Evolutionary conservation across 2,113 vertebrate genomes (phyloP).

Genomic region (Callaeas wilsoni): DNA sequence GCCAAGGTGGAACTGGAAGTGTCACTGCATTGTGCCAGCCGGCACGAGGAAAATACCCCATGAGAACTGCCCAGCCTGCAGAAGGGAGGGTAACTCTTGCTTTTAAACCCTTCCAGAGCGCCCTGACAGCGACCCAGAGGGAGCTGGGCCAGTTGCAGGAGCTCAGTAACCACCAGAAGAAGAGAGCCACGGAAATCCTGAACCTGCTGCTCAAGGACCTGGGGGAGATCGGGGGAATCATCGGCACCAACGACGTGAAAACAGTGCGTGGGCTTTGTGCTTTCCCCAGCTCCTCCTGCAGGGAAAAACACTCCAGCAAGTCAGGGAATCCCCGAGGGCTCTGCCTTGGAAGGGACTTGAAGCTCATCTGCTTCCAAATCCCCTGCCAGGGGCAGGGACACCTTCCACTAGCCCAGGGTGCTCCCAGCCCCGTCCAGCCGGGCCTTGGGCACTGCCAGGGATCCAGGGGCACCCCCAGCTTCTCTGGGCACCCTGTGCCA

Average conservation of each 20-base stretch:
- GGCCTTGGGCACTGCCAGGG: background rate
- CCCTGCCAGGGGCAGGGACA: background rate
- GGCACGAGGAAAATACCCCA: accelerated
- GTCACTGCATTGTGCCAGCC: background rate
- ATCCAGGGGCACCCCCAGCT: background rate
- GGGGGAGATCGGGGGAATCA: slow-evolving; percentile 85
- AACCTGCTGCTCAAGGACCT: slow-evolving; percentile 87
- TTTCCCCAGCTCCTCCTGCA: background rate
- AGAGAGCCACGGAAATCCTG: slow-evolving; percentile 84
- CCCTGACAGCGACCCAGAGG: slow-evolving; percentile 76
- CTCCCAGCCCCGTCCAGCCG: background rate
- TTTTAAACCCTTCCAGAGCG: slow-evolving; percentile 69
- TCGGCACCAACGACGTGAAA: slow-evolving; percentile 85
- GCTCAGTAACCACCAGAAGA: slow-evolving; percentile 87
- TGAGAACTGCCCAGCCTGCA: background rate
- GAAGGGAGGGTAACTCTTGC: background rate
- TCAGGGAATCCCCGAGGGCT: background rate
- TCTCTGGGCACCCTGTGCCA: background rate
- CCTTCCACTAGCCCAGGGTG: accelerated
- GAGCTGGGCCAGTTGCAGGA: slow-evolving; percentile 88
- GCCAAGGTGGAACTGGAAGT: background rate
- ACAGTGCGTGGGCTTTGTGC: slow-evolving; percentile 59
- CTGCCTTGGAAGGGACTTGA: background rate
- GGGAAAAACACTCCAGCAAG: background rate
- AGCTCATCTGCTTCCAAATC: background rate